Percentiles rank a stretch among this genome's conserved stretches.
phyloP scores from a whole-genome alignment of 1,140 invertebrate species.

The Campoletis sonorensis region DNA sequence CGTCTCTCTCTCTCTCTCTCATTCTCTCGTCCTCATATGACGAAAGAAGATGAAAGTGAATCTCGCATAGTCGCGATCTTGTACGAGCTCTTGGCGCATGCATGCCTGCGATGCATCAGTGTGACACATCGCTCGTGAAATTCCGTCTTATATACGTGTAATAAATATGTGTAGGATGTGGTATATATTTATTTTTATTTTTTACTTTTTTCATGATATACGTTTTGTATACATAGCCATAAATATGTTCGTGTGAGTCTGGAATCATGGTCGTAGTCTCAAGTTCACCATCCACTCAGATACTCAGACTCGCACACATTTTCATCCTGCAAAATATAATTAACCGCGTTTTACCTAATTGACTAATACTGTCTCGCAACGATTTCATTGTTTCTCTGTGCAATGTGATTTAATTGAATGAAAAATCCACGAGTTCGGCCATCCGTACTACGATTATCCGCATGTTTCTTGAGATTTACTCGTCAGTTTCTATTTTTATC shows the following conservation, averaged over 20 bases:
- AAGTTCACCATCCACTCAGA: conserved; percentile 11
- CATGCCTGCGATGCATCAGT: conserved; percentile 53
- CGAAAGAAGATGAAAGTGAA: conserved; percentile 24
- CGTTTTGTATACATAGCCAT: background rate
- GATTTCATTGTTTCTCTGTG: conserved; percentile 1
- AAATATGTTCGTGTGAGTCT: background rate
- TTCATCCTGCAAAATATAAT: conserved; percentile 18
- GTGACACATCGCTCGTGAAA: conserved; percentile 44
- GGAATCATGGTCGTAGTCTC: background rate
- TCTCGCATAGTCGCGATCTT: conserved; percentile 4
- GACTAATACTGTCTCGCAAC: conserved; percentile 12
- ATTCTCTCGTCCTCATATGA: background rate
- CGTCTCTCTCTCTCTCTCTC: background rate
- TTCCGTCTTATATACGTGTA: conserved; percentile 16
- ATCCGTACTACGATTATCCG: background rate
- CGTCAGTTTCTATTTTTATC: conserved; percentile 1
- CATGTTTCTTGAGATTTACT: background rate
- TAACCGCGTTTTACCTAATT: conserved; percentile 37
- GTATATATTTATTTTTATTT: conserved; percentile 5
- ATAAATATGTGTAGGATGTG: conserved; percentile 25
- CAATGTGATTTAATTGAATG: conserved; percentile 11
- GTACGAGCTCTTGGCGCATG: conserved; percentile 45
- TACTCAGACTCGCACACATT: background rate
- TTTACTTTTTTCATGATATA: no score
- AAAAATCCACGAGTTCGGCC: conserved; percentile 13